A percentile compares a stretch with the other conserved stretches of the same genome.
phyloP scores from a whole-genome alignment of 2,888 invertebrate genomes.

The Archips xylosteana region DNA sequence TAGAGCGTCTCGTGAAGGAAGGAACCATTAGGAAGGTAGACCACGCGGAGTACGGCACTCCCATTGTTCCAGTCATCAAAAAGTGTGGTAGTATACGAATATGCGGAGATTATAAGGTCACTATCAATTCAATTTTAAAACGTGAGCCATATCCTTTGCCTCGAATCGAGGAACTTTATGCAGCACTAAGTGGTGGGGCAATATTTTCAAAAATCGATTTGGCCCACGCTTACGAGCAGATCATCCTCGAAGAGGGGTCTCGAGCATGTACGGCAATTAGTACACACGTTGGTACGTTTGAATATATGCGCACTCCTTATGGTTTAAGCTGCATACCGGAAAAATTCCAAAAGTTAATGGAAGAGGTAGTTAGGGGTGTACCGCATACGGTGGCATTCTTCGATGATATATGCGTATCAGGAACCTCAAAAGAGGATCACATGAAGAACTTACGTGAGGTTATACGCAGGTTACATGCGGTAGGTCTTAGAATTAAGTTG shows the following conservation, averaged over 20 bases:
- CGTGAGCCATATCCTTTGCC: conserved; percentile 5
- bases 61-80: not conserved
- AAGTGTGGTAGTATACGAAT: not conserved
- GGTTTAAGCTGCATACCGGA: conserved; percentile 32
- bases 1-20: not conserved
- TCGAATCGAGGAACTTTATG: conserved; percentile 7
- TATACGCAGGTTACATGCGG: conserved; percentile 6
- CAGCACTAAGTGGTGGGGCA: conserved; percentile 2
- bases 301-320: conserved; percentile 24
- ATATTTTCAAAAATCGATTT: conserved; percentile 29
- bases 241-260: not conserved
- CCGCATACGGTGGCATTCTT: conserved; percentile 22
- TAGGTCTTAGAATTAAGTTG: conserved; percentile 17
- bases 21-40: not conserved
- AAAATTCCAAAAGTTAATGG: conserved; percentile 28
- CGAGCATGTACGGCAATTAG: conserved; percentile 3
- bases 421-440: conserved; percentile 8
- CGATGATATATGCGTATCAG: conserved; percentile 21
- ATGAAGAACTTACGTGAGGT: conserved; percentile 24
- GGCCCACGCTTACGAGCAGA: conserved; percentile 19
- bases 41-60: not conserved
- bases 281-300: conserved; percentile 4
- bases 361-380: conserved; percentile 17
- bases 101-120: conserved; percentile 1
- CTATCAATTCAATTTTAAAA: not conserved